Evolutionary conservation across 2,113 vertebrate species (phyloP).

Genomic region (Scophthalmus maximus): DNA sequence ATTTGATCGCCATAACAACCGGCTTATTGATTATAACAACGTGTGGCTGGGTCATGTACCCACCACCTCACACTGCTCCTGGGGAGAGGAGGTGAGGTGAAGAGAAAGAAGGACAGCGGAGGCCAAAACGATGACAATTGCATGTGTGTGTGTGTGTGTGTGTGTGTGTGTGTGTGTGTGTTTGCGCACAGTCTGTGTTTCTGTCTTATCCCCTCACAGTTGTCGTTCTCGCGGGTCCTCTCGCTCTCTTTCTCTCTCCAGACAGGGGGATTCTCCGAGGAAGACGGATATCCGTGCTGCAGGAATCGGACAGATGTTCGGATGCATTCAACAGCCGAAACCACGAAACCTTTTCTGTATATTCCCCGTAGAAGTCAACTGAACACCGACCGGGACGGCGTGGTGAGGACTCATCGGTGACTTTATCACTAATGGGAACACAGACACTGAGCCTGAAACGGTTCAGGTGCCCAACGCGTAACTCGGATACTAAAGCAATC

Average conservation of each 20-base stretch:
- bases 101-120: neutral
- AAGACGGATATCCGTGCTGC: too few species aligned
- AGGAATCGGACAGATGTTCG: too few species aligned
- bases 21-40: conserved; percentile 65
- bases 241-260: conserved; percentile 14
- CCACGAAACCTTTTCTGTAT: too few species aligned
- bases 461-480: too few species aligned
- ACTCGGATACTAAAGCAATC: too few species aligned
- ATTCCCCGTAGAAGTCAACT: too few species aligned
- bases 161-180: neutral
- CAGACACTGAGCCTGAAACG: too few species aligned
- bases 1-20: conserved; percentile 74
- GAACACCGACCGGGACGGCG: too few species aligned
- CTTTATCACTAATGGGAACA: too few species aligned
- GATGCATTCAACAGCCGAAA: too few species aligned
- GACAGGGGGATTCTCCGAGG: neutral
- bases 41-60: conserved; percentile 40
- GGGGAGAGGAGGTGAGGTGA: conserved; percentile 21
- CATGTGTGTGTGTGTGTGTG: neutral
- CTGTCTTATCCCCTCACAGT: neutral
- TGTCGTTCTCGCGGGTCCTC: neutral
- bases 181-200: neutral
- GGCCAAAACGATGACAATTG: neutral
- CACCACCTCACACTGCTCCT: conserved; percentile 9
- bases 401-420: too few species aligned